Evolutionary conservation across 2,113 vertebrate genomes (phyloP), one percentile per base, ranked within the genome.

Genomic region (Sitta europaea): DNA sequence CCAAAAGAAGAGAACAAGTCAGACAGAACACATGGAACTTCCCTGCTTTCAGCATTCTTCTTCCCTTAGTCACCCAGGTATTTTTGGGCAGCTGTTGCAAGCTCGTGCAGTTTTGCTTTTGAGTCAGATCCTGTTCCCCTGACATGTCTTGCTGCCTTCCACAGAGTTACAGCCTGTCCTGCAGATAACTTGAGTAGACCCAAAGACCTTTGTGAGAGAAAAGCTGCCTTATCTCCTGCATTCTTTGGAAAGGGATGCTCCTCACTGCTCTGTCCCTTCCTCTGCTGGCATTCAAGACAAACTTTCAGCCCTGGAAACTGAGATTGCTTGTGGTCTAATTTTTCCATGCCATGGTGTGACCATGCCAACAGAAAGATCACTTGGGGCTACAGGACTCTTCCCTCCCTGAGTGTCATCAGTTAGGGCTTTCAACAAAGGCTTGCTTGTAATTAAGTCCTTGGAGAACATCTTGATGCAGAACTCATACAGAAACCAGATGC

Each of bases 61-160:
- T 43, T 66, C n/a, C 58, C 63, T 94, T 93, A 96, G 62, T 97
- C 97, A 94, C 23, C 14, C 92, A 95, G 83, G 94, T 84, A 62
- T 83, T 90, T 95, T 91, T 51, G 76, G 86, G 90, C 84, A 86
- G 74, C 79, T 95, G 90, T 88, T 0, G 54, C 94, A 92, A 96
- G 84, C n/a, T 62, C 5, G 0, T 42, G 66, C 71, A 87, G 80
- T 74, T 87, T 70, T 91, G 67, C 24, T 88, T 94, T 93, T 94
- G 96, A 95, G 75, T 92, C 91, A 95, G 91, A 79, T 90, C 93
- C 86, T 84, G 74, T 29, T 93, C 72, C n/a, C n/a, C 50, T 72
- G 47, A 63, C 55, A 40, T 18, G 31, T 48, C 58, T 57, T 79
- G 40, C 50, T 79, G 74, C 57, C 40, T 91, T 92, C 75, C 90